Evolutionary conservation across 2,888 invertebrate species (phyloP).

Genomic region (Xanthostigma xanthostigma): DNA sequence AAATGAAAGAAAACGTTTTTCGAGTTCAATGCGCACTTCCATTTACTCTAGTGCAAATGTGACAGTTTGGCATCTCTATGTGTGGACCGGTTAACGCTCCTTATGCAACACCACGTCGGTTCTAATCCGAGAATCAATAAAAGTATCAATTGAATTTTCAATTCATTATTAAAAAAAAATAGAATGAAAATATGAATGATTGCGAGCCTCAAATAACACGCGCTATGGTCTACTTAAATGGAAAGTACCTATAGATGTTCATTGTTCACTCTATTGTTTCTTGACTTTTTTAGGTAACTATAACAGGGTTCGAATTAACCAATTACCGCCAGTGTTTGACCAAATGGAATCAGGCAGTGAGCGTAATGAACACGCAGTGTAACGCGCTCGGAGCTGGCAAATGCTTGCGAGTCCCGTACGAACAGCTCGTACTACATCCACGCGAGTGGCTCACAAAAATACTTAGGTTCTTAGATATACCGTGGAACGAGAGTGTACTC

Average conservation of each 20-base stretch:
- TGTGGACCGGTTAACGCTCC: too few species aligned
- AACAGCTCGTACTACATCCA: conserved; percentile 92
- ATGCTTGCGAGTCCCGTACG: conserved; percentile 87
- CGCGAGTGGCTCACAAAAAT: conserved; percentile 76
- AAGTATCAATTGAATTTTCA: background rate
- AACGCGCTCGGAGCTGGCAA: conserved; percentile 56
- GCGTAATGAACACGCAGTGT: conserved; percentile 90
- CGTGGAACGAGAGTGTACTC: conserved; percentile 90
- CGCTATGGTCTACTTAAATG: too few species aligned
- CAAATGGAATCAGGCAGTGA: conserved; percentile 94
- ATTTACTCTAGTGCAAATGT: too few species aligned
- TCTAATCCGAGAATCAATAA: background rate
- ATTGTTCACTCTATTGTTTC: conserved; percentile 1
- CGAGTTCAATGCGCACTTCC: too few species aligned
- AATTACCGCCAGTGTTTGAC: conserved; percentile 87
- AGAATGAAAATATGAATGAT: background rate
- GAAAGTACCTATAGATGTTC: background rate
- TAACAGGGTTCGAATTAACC: conserved; percentile 87
- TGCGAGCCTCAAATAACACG: background rate
- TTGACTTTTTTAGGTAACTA: conserved; percentile 40
- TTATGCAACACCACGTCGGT: too few species aligned
- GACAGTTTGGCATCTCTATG: too few species aligned
- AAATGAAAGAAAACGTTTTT: background rate
- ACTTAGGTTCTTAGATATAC: conserved; percentile 74
- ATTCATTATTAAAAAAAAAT: background rate